A percentile compares a stretch with the other conserved stretches of the same genome.
phyloP scores from a whole-genome alignment of 2,797 vertebrate species.

The Salarias fasciatus region DNA sequence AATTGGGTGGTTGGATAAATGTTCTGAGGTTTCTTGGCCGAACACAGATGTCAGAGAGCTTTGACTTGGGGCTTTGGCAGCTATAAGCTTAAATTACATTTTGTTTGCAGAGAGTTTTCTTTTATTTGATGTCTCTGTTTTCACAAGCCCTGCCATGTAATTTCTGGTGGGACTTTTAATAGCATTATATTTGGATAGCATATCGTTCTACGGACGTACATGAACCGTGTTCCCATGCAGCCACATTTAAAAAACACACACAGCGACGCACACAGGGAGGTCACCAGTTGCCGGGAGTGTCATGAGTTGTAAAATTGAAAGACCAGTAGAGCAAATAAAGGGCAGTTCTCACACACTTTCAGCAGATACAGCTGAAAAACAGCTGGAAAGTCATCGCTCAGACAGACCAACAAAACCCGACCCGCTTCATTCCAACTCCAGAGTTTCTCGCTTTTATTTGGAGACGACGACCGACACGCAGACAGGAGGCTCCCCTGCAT shows the following conservation, averaged over 20 bases:
- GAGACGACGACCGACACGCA: background rate
- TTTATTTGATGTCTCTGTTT: conserved; percentile 26
- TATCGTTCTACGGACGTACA: conserved; percentile 25
- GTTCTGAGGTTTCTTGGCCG: conserved; percentile 12
- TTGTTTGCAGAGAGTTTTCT: conserved; percentile 3
- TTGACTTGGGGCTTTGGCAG: conserved; percentile 9
- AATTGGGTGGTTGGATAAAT: background rate
- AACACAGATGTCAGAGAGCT: conserved; percentile 12
- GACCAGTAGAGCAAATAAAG: conserved; percentile 37
- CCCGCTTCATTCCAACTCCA: conserved; percentile 5
- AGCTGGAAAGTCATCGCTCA: conserved; percentile 21
- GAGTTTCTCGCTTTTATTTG: conserved; percentile 28
- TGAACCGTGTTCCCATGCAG: conserved; percentile 26
- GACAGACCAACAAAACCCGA: conserved; percentile 33
- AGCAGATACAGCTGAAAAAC: conserved; percentile 33
- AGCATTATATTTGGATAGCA: conserved; percentile 21
- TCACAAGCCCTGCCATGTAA: conserved; percentile 15
- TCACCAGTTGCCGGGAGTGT: conserved; percentile 34
- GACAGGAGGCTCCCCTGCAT: conserved; percentile 43
- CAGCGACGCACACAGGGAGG: conserved; percentile 14
- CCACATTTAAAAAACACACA: conserved; percentile 15
- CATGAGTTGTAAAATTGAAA: conserved; percentile 38
- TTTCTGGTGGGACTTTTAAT: conserved; percentile 14
- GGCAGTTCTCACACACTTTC: conserved; percentile 39
- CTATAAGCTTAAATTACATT: conserved; percentile 12